A percentile compares a stretch with the other conserved stretches of the same genome.
phyloP scores from a whole-genome alignment of 2,113 vertebrate species.

The Peucedramus taeniatus region DNA sequence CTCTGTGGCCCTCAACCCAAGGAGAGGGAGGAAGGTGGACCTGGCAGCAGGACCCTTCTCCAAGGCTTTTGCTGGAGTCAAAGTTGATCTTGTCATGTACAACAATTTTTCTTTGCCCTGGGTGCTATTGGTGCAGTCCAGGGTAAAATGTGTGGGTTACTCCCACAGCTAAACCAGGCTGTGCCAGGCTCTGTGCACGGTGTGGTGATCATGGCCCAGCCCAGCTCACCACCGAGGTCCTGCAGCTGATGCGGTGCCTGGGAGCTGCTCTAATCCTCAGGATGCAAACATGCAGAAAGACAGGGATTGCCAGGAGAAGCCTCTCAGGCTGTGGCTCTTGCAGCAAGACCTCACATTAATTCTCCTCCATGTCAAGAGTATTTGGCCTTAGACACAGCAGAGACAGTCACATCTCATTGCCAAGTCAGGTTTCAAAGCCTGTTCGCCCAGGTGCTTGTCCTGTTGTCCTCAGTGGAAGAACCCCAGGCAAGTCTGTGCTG shows the following conservation, averaged over 20 bases:
- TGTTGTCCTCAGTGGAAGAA: not conserved
- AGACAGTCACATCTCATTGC: slow-evolving; percentile 39
- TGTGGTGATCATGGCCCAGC: fast-evolving
- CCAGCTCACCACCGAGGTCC: not conserved
- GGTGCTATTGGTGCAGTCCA: not conserved
- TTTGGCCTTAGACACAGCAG: slow-evolving; percentile 23
- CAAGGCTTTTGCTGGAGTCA: not conserved
- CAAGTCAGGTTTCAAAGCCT: not conserved
- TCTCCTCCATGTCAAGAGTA: slow-evolving; percentile 33
- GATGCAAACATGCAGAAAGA: not conserved
- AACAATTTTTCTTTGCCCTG: fast-evolving
- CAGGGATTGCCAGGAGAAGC: not conserved
- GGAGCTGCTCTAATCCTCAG: not conserved
- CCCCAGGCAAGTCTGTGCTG: not conserved
- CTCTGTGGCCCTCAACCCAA: not conserved
- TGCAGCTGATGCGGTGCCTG: not conserved
- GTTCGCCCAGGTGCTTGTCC: slow-evolving; percentile 21
- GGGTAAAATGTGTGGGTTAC: not conserved
- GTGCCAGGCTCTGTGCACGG: fast-evolving
- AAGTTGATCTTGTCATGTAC: not conserved
- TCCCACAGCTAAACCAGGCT: fast-evolving
- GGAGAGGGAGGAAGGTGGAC: not conserved
- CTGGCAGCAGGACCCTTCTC: not conserved
- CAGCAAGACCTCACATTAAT: slow-evolving; percentile 15
- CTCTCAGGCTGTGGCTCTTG: not conserved